These are phyloP conservation scores for Baryphthengus martii DNA, from an alignment of 2,113 vertebrate species.

Conservation along the genomic window DNA sequence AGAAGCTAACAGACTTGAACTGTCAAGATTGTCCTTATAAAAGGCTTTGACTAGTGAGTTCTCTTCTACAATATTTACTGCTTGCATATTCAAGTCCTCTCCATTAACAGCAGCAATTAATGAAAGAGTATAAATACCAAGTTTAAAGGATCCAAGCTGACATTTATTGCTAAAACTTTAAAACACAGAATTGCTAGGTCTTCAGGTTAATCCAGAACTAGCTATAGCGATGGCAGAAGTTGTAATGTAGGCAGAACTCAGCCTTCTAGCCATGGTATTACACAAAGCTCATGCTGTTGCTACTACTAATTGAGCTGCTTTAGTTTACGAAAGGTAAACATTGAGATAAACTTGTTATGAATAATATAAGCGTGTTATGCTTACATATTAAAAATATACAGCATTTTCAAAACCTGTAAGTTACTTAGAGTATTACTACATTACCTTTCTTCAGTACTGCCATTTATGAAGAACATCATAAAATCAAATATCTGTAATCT, in stretches of 20 bases:
- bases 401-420: fast-evolving
- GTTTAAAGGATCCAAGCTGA: background rate
- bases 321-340: background rate
- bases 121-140: background rate
- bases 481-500: background rate
- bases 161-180: background rate
- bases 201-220: background rate
- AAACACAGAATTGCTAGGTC: background rate
- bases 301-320: background rate
- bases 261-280: background rate
- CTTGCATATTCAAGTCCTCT: background rate
- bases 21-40: background rate
- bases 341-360: background rate
- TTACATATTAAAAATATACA: background rate
- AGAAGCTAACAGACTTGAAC: background rate
- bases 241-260: background rate
- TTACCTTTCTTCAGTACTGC: background rate
- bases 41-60: background rate
- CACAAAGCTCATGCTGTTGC: background rate
- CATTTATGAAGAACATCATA: background rate
- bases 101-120: background rate
- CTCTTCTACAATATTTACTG: background rate
- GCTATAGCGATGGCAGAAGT: background rate
- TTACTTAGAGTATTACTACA: background rate
- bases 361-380: background rate